These are phyloP conservation scores for Sceliomorpha sp. DNA, from an alignment of 2,888 invertebrate genomes.

Conservation along the genomic window DNA sequence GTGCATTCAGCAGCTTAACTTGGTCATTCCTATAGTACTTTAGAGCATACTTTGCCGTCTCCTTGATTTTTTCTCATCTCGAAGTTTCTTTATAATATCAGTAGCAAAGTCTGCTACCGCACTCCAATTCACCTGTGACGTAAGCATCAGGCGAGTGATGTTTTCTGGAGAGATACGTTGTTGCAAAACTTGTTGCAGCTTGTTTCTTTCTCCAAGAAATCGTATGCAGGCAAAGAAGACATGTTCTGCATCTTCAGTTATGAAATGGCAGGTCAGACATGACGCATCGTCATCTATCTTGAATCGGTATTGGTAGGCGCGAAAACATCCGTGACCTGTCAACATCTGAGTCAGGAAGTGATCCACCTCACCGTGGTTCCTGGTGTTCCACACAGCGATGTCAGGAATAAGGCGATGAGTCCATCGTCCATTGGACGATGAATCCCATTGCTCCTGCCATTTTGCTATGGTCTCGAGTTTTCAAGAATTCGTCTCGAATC, in stretches of 20 bases:
- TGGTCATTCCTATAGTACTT: not conserved
- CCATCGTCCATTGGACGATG: slow-evolving; percentile 26
- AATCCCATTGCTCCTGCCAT: slow-evolving; percentile 21
- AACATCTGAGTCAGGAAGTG: slow-evolving; percentile 11
- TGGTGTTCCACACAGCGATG: slow-evolving; percentile 1
- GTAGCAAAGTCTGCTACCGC: slow-evolving; percentile 6
- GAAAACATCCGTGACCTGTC: slow-evolving; percentile 13
- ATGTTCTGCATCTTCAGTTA: slow-evolving; percentile 35
- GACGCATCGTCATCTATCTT: slow-evolving; percentile 15
- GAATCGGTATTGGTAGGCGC: slow-evolving; percentile 14
- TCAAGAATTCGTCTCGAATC: no score
- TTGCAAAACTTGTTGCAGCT: not conserved
- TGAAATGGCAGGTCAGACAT: slow-evolving; percentile 22
- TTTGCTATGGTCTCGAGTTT: slow-evolving; percentile 1
- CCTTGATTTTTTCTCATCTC: slow-evolving; percentile 21
- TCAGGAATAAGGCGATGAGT: slow-evolving; percentile 12
- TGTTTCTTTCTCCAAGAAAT: slow-evolving; percentile 12
- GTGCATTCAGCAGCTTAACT: slow-evolving; percentile 12
- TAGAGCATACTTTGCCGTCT: not conserved
- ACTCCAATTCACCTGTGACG: slow-evolving; percentile 7
- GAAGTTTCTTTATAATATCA: slow-evolving; percentile 2
- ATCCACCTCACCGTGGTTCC: slow-evolving; percentile 10
- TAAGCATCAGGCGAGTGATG: slow-evolving; percentile 15
- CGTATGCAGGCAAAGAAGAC: slow-evolving; percentile 42
- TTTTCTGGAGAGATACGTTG: slow-evolving; percentile 10